phyloP scores from a whole-genome alignment of 2,113 vertebrate genomes.

The Solea senegalensis region DNA sequence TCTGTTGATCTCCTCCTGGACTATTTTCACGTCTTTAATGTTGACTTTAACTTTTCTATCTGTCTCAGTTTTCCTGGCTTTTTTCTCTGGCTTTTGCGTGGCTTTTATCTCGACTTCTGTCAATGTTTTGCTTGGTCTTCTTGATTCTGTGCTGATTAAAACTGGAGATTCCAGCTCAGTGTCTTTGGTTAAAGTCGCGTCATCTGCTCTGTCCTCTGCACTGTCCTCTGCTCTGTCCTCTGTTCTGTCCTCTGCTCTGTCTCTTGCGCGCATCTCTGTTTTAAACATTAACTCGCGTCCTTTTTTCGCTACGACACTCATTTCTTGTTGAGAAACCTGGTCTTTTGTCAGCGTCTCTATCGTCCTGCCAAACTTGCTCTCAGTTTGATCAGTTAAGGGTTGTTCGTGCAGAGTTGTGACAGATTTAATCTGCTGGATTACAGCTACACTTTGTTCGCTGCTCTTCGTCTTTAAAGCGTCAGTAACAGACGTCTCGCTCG shows the following conservation, averaged over 20 bases:
- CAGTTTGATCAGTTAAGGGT: neutral
- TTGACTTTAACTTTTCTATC: neutral
- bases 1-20: neutral
- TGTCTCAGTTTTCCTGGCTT: constrained; percentile 10
- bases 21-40: neutral
- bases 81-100: neutral
- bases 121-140: neutral
- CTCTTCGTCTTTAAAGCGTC: constrained; percentile 43
- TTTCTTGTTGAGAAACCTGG: neutral
- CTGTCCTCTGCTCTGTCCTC: constrained; percentile 7
- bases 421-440: constrained; percentile 9
- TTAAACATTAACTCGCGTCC: neutral
- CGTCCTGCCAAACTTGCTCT: constrained; percentile 13
- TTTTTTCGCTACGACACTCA: neutral
- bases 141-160: constrained; percentile 7
- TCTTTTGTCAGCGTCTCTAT: neutral
- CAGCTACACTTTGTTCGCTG: constrained; percentile 1
- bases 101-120: neutral
- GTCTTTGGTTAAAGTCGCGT: neutral
- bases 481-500: constrained; percentile 54
- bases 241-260: constrained; percentile 4
- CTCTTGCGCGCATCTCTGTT: constrained; percentile 1
- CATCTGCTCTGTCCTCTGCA: no score
- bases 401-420: neutral
- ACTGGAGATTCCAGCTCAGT: neutral